Evolutionary conservation across 2,113 vertebrate species (phyloP).

Genomic region (Holacanthus passer): DNA sequence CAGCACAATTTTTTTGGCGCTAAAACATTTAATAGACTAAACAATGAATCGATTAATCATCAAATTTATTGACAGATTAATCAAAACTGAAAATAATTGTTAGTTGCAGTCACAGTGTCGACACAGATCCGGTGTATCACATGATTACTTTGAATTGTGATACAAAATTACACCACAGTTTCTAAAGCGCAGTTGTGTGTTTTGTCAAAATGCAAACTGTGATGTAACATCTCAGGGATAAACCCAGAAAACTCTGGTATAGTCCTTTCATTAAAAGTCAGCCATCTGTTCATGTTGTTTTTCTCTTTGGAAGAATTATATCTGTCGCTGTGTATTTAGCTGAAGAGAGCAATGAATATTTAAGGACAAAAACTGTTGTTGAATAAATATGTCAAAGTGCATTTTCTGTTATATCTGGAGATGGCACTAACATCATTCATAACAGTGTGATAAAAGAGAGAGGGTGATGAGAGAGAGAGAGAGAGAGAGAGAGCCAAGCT

Average conservation of each 20-base stretch:
- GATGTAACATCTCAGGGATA: neutral
- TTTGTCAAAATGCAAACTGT: neutral
- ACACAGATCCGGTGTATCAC: no score
- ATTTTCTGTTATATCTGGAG: slow-evolving; percentile 5
- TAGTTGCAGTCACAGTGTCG: no score
- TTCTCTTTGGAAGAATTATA: neutral
- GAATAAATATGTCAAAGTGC: slow-evolving; percentile 19
- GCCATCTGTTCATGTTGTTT: neutral
- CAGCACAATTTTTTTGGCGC: no score
- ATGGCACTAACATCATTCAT: slow-evolving; percentile 24
- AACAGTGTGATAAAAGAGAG: neutral
- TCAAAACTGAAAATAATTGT: no score
- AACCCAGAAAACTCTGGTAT: neutral
- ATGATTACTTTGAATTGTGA: no score
- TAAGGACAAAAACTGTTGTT: neutral
- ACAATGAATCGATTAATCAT: no score
- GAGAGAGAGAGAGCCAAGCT: slow-evolving; percentile 20
- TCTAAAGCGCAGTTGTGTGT: neutral
- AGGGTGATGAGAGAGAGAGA: slow-evolving; percentile 27
- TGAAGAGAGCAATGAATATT: neutral
- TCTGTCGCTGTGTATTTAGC: slow-evolving; percentile 3
- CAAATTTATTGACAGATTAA: no score
- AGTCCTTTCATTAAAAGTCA: neutral
- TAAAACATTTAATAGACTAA: no score
- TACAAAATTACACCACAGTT: no score